These are phyloP conservation scores for Rhopalosiphum maidis DNA, from an alignment of 1,140 invertebrate genomes.

Conservation along the genomic window DNA sequence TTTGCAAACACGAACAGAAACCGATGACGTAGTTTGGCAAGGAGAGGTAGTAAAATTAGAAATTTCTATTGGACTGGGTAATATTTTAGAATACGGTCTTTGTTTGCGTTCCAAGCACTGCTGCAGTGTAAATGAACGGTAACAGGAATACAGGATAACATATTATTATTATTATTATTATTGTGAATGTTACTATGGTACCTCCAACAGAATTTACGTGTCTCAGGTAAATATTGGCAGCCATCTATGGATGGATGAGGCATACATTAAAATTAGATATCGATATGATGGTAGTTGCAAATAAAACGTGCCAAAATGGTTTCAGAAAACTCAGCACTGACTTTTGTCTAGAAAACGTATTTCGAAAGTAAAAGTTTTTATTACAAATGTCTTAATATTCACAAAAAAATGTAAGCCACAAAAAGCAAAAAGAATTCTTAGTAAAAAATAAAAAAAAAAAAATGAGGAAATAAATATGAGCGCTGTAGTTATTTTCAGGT, in stretches of 20 bases:
- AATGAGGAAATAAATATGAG: not conserved
- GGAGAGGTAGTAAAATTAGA: not conserved
- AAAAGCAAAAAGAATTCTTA: not conserved
- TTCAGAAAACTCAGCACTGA: not conserved
- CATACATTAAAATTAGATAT: not conserved
- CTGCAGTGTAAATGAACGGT: not conserved
- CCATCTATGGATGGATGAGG: not conserved
- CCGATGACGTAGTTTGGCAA: not conserved
- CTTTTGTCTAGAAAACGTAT: not conserved
- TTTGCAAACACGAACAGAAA: not conserved
- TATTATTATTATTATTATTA: slow-evolving; percentile 21
- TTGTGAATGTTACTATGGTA: not conserved
- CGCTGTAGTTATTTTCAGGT: not conserved
- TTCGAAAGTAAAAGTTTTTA: not conserved
- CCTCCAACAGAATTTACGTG: not conserved
- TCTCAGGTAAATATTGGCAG: not conserved
- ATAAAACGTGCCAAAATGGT: not conserved
- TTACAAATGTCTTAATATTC: not conserved
- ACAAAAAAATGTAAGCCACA: not conserved
- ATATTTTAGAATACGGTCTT: not conserved
- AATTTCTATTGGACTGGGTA: not conserved
- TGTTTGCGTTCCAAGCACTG: not conserved
- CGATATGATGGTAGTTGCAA: too few relatives aligned
- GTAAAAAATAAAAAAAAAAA: not conserved
- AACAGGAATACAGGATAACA: not conserved